Base-by-base conservation (phyloP, 2,113 vertebrate species). In the Mohoua ochrocephala region DNA sequence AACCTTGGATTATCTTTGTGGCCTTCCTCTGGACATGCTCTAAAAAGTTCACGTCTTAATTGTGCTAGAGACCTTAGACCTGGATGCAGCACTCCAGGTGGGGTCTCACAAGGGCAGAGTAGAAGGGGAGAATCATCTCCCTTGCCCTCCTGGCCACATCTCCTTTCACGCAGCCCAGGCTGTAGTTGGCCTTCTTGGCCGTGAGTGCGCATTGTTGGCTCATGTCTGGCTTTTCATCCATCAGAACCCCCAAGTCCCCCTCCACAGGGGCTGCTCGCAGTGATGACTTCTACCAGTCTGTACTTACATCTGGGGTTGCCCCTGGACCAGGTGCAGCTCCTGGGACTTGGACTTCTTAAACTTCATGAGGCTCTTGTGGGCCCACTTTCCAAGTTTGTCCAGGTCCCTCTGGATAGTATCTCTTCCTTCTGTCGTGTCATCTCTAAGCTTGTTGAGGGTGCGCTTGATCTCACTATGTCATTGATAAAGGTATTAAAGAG, bases 271-370 rank as follows among this genome's bases (percentile, higher is more conserved):
- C 26, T 49, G 52, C 30, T 79, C 9, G 11, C 16, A n/a, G 35
- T 41, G 30, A 10, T 41, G 15, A 26, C 65, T 49, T 30, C 18
- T 44, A 1, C 15, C 18, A 37, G 28, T 67, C 44, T 2, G 2
- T 65, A 11, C 15, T 33, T 49, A 23, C 0, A 2, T 42, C 31
- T 65, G 44, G 10, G 27, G 9, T 37, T 8, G 1, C 9, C 22
- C 19, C 42, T 57, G 50, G 42, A 18, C 27, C 37, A 28, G 13
- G 8, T 59, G 39, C 13, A 81, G 22, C 27, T 81, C 19, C 44
- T 67, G 39, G 33, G 13, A 39, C 44, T 44, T 33, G 23, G 28
- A 26, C 19, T 67, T 57, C 6, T 50, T 74, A 26, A 59, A 45
- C 11, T 39, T 67, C 5, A 13, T 24, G 44, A 44, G 30, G 37